Base-by-base conservation (phyloP, 2,113 vertebrate species). In the Cyanoliseus patagonus region DNA sequence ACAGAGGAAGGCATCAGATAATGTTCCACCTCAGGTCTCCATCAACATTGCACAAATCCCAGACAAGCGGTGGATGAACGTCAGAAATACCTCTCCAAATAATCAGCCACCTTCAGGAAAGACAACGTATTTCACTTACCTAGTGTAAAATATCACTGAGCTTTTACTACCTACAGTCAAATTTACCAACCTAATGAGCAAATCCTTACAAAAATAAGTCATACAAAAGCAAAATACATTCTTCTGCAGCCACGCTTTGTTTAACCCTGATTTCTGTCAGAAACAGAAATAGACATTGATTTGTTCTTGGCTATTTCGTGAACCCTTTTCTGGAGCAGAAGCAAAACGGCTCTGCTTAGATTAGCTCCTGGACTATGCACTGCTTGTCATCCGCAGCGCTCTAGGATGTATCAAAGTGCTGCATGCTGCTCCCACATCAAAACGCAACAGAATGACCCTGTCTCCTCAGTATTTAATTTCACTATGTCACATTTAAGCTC, bases 61-160 rank as follows among this genome's bases (percentile, higher is more conserved):
- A 52, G 37, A 3, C 27, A 46, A 75, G 47, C 31, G 37, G 28
- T 0, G 0, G 2, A n/a, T 7, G 13, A n/a, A 17, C 14, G 20
- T 70, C 67, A 82, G 41, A 88, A 96, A 80, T 4, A 27, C 24
- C 46, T 30, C 22, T 53, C 15, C 75, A 53, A 10, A 7, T n/a
- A 77, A 35, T 16, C 27, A 62, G 39, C 25, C 62, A 63, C 52
- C 41, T 20, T 83, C 81, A 72, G 73, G 12, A 69, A 91, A 63
- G 41, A 35, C n/a, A 76, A 52, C 6, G 7, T 3, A 11, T 11
- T 66, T 47, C 57, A 49, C 16, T 73, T 24, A 41, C 16, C 30
- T 25, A 30, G 2, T 44, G 10, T 39, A 53, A 69, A 87, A 61
- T 10, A 13, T 55, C 42, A 37, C 30, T 67, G 67, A 14, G 10